These are phyloP conservation scores for Tipula unca DNA, from an alignment of 2,888 invertebrate genomes.

Conservation along the genomic window DNA sequence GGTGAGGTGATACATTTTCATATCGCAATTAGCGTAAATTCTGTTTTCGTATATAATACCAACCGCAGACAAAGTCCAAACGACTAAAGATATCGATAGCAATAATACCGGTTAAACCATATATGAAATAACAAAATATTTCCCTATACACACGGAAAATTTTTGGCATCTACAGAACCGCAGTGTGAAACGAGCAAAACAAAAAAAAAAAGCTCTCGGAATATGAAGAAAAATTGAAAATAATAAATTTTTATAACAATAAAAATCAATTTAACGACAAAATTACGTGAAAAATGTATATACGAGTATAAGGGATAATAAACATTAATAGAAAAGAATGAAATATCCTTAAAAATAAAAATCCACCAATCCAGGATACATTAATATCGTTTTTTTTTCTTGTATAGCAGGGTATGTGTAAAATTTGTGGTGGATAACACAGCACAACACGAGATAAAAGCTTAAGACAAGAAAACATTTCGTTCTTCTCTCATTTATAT, in stretches of 20 bases:
- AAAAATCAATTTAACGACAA: constrained; percentile 18
- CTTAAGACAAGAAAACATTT: not conserved
- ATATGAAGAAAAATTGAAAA: not conserved
- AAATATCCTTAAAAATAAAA: not conserved
- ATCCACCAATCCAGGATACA: not conserved
- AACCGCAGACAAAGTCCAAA: not conserved
- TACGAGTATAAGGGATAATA: too few relatives aligned
- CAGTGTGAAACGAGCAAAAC: not conserved
- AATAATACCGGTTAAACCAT: not conserved
- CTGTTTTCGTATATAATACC: not conserved
- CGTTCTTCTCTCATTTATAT: not conserved
- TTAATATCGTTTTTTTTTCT: not conserved
- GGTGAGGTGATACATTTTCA: not conserved
- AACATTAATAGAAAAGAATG: constrained; percentile 18
- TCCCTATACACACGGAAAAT: not conserved
- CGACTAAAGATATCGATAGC: not conserved
- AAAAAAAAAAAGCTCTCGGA: not conserved
- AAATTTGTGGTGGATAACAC: not conserved
- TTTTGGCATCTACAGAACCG: not conserved
- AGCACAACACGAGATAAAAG: not conserved
- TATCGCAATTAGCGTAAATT: not conserved
- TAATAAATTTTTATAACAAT: constrained; percentile 16
- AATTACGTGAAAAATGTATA: not conserved
- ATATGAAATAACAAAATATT: not conserved
- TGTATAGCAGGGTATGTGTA: not conserved